Conservation (phyloP, 2,797 vertebrate genomes). For the Pangasius mekongensis region DNA sequence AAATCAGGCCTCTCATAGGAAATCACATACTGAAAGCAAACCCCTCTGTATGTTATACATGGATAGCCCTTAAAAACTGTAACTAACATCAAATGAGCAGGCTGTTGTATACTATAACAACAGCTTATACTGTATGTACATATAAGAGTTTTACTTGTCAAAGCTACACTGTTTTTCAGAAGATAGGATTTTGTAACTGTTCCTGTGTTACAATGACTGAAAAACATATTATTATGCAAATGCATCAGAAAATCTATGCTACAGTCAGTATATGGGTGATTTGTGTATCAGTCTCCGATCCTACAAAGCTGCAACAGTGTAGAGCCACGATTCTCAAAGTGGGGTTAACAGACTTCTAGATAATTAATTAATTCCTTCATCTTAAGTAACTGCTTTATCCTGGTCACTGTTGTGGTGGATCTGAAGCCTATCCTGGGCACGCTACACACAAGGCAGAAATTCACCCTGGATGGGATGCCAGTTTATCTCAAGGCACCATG, state of each 20-base stretch:
- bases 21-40: constrained; percentile 1
- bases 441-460: background rate
- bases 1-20: constrained; percentile 14
- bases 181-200: background rate
- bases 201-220: background rate
- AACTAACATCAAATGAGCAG: background rate
- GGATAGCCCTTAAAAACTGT: background rate
- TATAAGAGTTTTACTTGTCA: background rate
- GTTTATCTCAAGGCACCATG: background rate
- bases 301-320: background rate
- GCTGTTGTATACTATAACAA: background rate
- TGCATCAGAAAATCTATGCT: background rate
- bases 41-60: background rate
- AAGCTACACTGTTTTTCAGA: background rate
- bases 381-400: background rate
- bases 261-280: background rate
- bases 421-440: background rate
- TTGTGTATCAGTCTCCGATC: background rate
- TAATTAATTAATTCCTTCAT: background rate
- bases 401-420: background rate
- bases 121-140: background rate
- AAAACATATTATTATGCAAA: background rate
- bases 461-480: background rate
- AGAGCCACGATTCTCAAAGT: background rate
- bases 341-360: background rate